Conservation (phyloP, 2,797 vertebrate genomes). For the Tenualosa thibaudeaui region DNA sequence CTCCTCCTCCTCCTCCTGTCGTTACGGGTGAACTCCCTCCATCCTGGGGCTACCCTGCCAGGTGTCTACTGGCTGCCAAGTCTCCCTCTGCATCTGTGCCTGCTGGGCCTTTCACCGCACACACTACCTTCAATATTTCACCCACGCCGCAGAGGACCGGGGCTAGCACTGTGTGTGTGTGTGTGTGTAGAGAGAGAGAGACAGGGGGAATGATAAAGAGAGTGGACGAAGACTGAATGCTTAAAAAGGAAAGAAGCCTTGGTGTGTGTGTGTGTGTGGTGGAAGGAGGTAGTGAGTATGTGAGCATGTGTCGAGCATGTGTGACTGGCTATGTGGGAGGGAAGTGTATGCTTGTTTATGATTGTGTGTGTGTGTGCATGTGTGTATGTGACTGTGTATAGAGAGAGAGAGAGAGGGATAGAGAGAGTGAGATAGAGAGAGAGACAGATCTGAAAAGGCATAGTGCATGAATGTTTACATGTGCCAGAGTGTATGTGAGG, state of each 20-base stretch:
- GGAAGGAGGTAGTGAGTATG: neutral
- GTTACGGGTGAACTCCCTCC: conserved; percentile 18
- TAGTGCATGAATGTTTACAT: neutral
- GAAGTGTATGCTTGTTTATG: neutral
- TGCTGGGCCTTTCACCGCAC: neutral
- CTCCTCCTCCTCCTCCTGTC: neutral
- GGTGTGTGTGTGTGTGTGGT: neutral
- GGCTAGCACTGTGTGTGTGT: neutral
- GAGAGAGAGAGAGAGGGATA: neutral
- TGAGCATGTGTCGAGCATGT: neutral
- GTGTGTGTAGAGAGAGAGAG: neutral
- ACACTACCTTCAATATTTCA: neutral
- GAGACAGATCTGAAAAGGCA: neutral
- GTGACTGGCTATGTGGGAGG: neutral
- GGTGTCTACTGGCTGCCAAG: neutral
- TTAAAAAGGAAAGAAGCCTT: neutral
- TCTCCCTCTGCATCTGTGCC: conserved; percentile 12
- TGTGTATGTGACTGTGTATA: too few species aligned
- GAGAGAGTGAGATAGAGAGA: neutral
- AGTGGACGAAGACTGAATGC: neutral
- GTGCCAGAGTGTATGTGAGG: neutral
- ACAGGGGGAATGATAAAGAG: neutral
- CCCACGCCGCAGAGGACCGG: neutral
- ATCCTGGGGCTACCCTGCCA: neutral
- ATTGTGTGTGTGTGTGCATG: neutral